Conservation (phyloP, 2,888 invertebrate genomes). For the Ashinkailepas kermadecensis region DNA sequence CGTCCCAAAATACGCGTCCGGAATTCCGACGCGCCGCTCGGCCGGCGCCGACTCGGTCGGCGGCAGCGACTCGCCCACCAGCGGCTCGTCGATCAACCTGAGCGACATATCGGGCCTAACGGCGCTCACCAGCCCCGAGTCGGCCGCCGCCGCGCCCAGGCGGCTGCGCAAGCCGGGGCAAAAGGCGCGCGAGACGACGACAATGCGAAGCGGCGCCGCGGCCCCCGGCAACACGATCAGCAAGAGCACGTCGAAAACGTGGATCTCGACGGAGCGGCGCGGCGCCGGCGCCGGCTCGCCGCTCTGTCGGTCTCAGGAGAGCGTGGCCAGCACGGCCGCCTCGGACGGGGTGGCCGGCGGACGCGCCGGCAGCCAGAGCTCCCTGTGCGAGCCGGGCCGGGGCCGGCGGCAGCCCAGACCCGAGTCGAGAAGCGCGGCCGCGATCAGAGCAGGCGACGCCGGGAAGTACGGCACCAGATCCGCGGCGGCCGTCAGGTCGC, state of each 20-base stretch:
- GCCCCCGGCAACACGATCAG: background rate
- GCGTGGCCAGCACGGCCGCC: background rate
- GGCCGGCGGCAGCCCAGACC: background rate
- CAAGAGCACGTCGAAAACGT: constrained; percentile 6
- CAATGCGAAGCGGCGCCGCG: background rate
- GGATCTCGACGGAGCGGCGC: background rate
- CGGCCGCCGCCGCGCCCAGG: background rate
- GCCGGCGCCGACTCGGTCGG: background rate
- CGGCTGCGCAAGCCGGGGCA: background rate
- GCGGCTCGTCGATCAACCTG: constrained; percentile 6
- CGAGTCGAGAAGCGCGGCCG: background rate
- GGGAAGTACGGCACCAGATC: background rate
- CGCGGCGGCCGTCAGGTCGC: background rate
- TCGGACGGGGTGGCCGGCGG: background rate
- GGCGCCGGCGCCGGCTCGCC: background rate
- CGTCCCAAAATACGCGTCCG: background rate
- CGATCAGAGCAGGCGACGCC: background rate
- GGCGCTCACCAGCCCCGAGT: background rate
- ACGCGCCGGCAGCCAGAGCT: background rate
- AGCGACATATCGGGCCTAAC: background rate
- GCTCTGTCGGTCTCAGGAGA: constrained; percentile 6
- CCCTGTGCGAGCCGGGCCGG: background rate
- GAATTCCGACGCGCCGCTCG: background rate
- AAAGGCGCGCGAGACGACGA: background rate
- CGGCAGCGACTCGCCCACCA: background rate